phyloP scores from a whole-genome alignment of 2,113 vertebrate species.

The Candoia aspera region DNA sequence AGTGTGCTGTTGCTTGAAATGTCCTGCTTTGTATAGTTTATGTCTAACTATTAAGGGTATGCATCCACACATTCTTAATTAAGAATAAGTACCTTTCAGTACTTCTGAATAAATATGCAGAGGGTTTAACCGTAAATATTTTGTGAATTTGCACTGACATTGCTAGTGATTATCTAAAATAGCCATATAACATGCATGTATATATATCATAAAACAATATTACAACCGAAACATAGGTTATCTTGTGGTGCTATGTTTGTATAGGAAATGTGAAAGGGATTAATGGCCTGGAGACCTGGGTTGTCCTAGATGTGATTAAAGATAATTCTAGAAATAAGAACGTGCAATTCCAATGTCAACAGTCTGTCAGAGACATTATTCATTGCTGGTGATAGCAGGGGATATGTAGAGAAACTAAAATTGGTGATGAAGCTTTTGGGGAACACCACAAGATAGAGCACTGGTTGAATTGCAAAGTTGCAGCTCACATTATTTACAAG shows the following conservation, averaged over 20 bases:
- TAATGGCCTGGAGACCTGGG: background rate
- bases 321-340: background rate
- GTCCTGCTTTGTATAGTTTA: background rate
- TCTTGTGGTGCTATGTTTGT: background rate
- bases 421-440: background rate
- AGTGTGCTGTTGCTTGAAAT: background rate
- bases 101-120: background rate
- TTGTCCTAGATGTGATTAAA: background rate
- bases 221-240: background rate
- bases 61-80: background rate
- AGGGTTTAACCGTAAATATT: background rate
- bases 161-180: background rate
- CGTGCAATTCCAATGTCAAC: background rate
- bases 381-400: background rate
- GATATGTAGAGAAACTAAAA: background rate
- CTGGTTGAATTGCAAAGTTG: background rate
- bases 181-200: background rate
- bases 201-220: background rate
- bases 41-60: background rate
- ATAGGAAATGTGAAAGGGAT: background rate
- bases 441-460: background rate
- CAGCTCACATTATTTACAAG: background rate
- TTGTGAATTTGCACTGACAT: background rate
- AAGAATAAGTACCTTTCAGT: background rate
- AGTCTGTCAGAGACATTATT: background rate